A percentile compares a stretch with the other conserved stretches of the same genome.
These are phyloP conservation scores for Gasterosteus aculeatus DNA, from an alignment of 2,113 vertebrate species.

Conservation along the genomic window DNA sequence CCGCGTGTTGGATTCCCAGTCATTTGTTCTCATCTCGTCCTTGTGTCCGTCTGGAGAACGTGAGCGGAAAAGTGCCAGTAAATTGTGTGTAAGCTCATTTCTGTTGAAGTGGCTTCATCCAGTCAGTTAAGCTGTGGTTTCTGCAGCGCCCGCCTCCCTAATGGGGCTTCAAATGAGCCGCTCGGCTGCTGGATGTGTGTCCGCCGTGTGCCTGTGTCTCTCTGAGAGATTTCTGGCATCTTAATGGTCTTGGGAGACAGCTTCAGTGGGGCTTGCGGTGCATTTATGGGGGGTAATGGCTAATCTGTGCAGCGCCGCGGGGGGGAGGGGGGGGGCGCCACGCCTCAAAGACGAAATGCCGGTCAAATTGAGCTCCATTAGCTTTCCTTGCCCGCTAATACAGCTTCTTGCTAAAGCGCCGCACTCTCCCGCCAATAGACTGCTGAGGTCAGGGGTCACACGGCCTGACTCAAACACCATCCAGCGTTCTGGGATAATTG, in stretches of 20 bases:
- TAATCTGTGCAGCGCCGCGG: slow-evolving; percentile 35
- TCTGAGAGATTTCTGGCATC: slow-evolving; percentile 31
- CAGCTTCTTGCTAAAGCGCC: slow-evolving; percentile 5
- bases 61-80: slow-evolving; percentile 36
- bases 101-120: slow-evolving; percentile 40
- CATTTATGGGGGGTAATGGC: slow-evolving; percentile 38
- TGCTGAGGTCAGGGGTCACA: slow-evolving; percentile 49
- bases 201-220: slow-evolving; percentile 15
- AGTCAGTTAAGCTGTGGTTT: slow-evolving; percentile 3
- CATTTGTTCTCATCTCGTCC: slow-evolving; percentile 44
- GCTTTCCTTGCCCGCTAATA: not conserved
- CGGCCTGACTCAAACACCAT: slow-evolving; percentile 56
- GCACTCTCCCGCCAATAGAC: slow-evolving; percentile 22
- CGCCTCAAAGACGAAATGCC: not conserved
- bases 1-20: slow-evolving; percentile 7
- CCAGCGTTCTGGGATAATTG: slow-evolving; percentile 70
- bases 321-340: not conserved
- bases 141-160: slow-evolving; percentile 3
- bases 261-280: slow-evolving; percentile 18
- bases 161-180: slow-evolving; percentile 38
- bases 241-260: slow-evolving; percentile 53
- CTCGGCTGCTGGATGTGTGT: slow-evolving; percentile 14
- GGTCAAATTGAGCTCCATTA: slow-evolving; percentile 43
- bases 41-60: not conserved
- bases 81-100: slow-evolving; percentile 48